Percentiles rank a stretch among this genome's conserved stretches.
Conservation (phyloP, 1,140 invertebrate genomes). For the Myzus persicae region DNA sequence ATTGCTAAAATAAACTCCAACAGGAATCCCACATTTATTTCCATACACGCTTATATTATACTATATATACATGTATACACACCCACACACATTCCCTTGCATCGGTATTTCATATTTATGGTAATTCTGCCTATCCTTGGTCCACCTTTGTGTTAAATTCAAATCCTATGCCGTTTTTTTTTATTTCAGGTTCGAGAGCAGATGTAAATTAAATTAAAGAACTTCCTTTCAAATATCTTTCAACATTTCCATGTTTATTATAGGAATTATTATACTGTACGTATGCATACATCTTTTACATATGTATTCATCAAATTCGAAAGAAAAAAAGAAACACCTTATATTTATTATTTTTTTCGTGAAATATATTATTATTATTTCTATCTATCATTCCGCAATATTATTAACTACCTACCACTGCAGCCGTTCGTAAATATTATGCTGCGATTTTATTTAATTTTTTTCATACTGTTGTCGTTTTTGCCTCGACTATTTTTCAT, state of each 20-base stretch:
- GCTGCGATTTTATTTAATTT: neutral
- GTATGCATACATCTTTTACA: neutral
- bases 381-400: neutral
- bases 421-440: neutral
- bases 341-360: neutral
- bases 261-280: neutral
- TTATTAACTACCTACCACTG: neutral
- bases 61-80: too few relatives aligned
- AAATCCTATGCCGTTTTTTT: neutral
- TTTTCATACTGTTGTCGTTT: neutral
- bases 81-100: neutral
- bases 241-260: neutral
- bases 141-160: neutral
- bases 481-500: neutral
- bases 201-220: neutral
- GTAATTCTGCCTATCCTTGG: neutral
- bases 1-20: neutral
- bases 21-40: neutral
- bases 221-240: neutral
- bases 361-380: neutral
- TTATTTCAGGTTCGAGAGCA: neutral
- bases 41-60: neutral
- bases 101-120: constrained; percentile 35
- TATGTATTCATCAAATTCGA: neutral
- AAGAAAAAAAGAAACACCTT: neutral